Evolutionary conservation across 1,140 invertebrate species (phyloP).

Genomic region (Drosophila burlai): DNA sequence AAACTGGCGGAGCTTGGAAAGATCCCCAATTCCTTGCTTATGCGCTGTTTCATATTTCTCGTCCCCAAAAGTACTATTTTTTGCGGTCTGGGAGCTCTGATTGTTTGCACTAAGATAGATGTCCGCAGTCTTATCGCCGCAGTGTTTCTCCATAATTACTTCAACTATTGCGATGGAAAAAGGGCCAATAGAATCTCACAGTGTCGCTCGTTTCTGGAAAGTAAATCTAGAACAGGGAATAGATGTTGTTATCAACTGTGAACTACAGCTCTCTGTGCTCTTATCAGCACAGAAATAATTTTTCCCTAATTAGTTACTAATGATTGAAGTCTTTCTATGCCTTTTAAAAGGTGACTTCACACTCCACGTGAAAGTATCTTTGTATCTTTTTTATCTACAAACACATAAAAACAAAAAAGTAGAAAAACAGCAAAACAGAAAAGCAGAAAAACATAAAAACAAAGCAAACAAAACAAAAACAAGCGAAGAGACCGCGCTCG

Average conservation of each 20-base stretch:
- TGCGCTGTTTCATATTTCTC: constrained; percentile 11
- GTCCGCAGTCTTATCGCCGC: constrained; percentile 32
- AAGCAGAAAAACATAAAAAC: constrained; percentile 25
- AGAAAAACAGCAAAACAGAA: constrained; percentile 6
- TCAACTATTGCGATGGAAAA: constrained; percentile 6
- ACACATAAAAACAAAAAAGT: constrained; percentile 13
- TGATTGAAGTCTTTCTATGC: constrained; percentile 5
- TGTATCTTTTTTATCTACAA: constrained; percentile 37
- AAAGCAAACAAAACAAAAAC: constrained; percentile 33
- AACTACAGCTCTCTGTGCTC: neutral
- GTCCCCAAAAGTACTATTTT: constrained; percentile 3
- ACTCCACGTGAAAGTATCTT: constrained; percentile 33
- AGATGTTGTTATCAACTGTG: constrained; percentile 22
- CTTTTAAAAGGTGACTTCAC: constrained; percentile 5
- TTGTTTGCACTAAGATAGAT: constrained; percentile 28
- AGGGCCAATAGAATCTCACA: constrained; percentile 5
- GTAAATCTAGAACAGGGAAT: neutral
- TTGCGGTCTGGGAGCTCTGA: constrained; percentile 8
- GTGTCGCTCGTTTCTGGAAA: neutral
- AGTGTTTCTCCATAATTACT: constrained; percentile 31
- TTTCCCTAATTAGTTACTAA: constrained; percentile 34
- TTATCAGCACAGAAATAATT: constrained; percentile 31
- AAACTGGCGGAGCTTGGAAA: constrained; percentile 6
- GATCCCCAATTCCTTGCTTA: neutral
- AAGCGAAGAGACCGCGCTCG: constrained; percentile 37